These are phyloP conservation scores for Phylloscopus whistleri DNA, from an alignment of 2,113 vertebrate genomes.

Conservation along the genomic window DNA sequence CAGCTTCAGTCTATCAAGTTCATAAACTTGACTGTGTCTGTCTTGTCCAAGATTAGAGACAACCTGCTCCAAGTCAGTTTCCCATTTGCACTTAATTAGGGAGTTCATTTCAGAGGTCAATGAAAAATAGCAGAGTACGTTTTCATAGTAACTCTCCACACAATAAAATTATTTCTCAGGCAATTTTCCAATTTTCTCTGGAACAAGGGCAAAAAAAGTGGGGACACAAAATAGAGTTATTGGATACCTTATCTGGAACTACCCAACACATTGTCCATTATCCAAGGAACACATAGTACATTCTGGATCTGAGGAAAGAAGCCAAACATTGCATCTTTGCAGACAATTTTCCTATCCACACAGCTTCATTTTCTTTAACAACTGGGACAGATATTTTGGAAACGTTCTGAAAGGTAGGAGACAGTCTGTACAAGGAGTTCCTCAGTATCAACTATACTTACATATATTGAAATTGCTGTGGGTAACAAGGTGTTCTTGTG, in stretches of 20 bases:
- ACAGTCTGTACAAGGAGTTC: neutral
- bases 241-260: constrained; percentile 80
- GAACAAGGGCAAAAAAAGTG: constrained; percentile 70
- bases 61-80: constrained; percentile 75
- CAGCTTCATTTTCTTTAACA: constrained; percentile 43
- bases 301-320: constrained; percentile 65
- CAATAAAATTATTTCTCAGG: constrained; percentile 78
- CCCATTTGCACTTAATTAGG: constrained; percentile 82
- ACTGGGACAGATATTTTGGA: constrained; percentile 20
- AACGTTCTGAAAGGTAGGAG: neutral
- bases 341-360: constrained; percentile 48
- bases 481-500: neutral
- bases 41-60: constrained; percentile 74
- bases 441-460: neutral
- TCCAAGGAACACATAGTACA: constrained; percentile 78
- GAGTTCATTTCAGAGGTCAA: constrained; percentile 78
- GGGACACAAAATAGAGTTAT: constrained; percentile 70
- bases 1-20: constrained; percentile 71
- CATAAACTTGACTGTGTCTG: constrained; percentile 77
- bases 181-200: constrained; percentile 72
- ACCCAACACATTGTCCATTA: constrained; percentile 59
- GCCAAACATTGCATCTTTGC: constrained; percentile 63
- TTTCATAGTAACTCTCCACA: constrained; percentile 77
- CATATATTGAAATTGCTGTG: neutral
- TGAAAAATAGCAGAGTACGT: constrained; percentile 67